A percentile compares a stretch with the other conserved stretches of the same genome.
Evolutionary conservation across 2,888 invertebrate genomes (phyloP).

Genomic region (Drosophila macrospina): DNA sequence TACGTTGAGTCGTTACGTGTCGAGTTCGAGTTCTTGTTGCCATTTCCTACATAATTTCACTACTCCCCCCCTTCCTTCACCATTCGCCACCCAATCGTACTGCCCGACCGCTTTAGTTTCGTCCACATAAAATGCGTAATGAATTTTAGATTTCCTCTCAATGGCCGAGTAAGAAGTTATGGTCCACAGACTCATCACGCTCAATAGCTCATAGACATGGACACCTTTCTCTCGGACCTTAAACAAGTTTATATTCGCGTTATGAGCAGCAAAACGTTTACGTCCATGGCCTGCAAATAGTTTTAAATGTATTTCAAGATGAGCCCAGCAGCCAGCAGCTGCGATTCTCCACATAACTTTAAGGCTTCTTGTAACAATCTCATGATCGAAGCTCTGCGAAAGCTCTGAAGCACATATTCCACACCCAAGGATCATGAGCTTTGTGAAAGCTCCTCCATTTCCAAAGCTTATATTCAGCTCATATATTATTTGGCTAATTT

Average conservation of each 20-base stretch:
- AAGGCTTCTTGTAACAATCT: no score
- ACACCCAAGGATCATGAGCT: no score
- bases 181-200: conserved; percentile 45
- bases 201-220: conserved; percentile 27
- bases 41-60: background rate
- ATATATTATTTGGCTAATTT: no score
- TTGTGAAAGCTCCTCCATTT: no score
- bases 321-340: background rate
- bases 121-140: conserved; percentile 73
- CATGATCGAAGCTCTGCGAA: no score
- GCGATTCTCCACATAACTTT: no score
- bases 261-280: conserved; percentile 58
- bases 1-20: conserved; percentile 67
- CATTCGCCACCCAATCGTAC: background rate
- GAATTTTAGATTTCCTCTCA: conserved; percentile 82
- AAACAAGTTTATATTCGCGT: conserved; percentile 42
- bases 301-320: conserved; percentile 33
- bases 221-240: conserved; percentile 29
- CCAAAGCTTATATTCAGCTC: no score
- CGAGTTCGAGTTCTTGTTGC: conserved; percentile 26
- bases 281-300: conserved; percentile 58
- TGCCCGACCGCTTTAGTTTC: conserved; percentile 16
- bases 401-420: no score
- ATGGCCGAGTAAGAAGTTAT: conserved; percentile 67
- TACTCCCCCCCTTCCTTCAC: background rate